Conservation (phyloP, 1,140 invertebrate genomes). For the Medauroidea extradentata region DNA sequence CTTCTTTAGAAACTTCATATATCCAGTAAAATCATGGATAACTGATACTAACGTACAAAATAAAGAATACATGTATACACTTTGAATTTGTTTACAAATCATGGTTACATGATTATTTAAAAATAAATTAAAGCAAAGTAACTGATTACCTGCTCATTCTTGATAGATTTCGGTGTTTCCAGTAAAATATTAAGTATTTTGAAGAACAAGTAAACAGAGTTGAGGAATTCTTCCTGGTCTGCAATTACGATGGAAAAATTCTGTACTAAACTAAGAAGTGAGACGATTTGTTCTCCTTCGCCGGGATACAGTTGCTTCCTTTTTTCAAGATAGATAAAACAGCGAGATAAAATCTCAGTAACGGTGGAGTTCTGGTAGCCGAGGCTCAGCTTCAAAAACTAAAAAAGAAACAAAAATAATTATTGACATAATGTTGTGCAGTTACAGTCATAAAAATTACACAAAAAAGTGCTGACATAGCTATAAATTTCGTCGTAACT, state of each 20-base stretch:
- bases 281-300: constrained; percentile 51
- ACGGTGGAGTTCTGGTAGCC: constrained; percentile 58
- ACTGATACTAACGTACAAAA: no score
- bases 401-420: constrained; percentile 20
- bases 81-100: no score
- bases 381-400: constrained; percentile 57
- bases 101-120: no score
- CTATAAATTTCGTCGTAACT: no score
- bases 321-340: background rate
- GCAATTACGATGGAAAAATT: constrained; percentile 44
- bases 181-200: constrained; percentile 48
- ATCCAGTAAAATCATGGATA: no score
- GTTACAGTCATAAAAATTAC: background rate
- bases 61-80: no score
- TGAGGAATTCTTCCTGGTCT: constrained; percentile 34
- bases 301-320: constrained; percentile 33
- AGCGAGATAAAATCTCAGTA: no score
- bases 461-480: no score
- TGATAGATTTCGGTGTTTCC: constrained; percentile 43
- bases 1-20: no score
- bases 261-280: constrained; percentile 46
- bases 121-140: no score
- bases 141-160: constrained; percentile 46
- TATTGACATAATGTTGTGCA: no score
- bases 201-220: constrained; percentile 43